phyloP scores from a whole-genome alignment of 2,113 vertebrate genomes.

The Calidris pugnax region DNA sequence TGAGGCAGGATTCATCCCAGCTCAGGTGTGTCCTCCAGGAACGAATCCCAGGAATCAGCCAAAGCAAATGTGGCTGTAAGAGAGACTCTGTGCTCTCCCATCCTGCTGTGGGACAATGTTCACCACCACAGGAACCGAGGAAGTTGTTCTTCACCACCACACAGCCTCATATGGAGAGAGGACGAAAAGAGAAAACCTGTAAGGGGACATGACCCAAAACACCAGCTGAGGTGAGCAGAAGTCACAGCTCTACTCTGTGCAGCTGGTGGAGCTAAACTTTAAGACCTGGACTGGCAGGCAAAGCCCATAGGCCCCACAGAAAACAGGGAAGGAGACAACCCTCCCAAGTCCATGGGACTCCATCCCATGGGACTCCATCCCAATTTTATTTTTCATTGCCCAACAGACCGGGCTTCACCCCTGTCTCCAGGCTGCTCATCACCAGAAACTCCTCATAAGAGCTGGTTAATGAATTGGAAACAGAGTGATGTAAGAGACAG shows the following conservation, averaged over 20 bases:
- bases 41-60: neutral
- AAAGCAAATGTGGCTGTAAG: neutral
- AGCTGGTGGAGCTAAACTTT: neutral
- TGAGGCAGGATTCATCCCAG: neutral
- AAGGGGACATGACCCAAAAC: neutral
- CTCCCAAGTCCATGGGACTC: accelerated
- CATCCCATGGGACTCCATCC: neutral
- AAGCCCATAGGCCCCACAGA: accelerated
- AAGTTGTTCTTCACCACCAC: neutral
- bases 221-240: neutral
- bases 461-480: neutral
- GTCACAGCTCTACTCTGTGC: neutral
- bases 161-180: accelerated
- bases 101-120: neutral
- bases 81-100: accelerated
- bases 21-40: neutral
- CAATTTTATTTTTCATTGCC: no score
- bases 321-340: neutral
- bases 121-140: neutral
- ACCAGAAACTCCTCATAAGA: neutral
- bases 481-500: neutral
- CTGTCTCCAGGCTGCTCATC: neutral
- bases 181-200: neutral
- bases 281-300: neutral
- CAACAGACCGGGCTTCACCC: neutral